Percentiles rank a stretch among this genome's conserved stretches.
Evolutionary conservation across 1,140 invertebrate species (phyloP).

Genomic region (Eueides isabella): DNA sequence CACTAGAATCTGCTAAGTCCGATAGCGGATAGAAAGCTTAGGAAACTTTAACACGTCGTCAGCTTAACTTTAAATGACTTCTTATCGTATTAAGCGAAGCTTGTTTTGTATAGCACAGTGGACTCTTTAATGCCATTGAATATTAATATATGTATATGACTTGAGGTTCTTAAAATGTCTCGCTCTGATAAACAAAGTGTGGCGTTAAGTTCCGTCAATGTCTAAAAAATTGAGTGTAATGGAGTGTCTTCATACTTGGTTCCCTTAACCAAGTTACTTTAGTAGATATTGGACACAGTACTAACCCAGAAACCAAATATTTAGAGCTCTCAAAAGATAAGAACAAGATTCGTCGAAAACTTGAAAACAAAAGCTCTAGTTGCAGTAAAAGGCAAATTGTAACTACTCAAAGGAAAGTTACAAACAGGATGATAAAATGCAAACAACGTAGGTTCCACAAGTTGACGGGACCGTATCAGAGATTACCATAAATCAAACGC

Average conservation of each 20-base stretch:
- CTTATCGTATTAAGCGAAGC: not conserved
- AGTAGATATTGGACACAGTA: too few relatives aligned
- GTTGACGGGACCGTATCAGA: not conserved
- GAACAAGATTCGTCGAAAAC: not conserved
- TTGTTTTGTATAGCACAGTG: not conserved
- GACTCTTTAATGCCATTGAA: not conserved
- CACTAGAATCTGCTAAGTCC: not conserved
- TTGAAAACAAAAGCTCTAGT: not conserved
- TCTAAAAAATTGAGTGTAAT: too few relatives aligned
- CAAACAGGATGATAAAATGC: slow-evolving; percentile 18
- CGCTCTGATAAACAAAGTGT: not conserved
- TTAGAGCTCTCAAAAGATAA: not conserved
- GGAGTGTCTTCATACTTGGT: too few relatives aligned
- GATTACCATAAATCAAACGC: slow-evolving; percentile 19
- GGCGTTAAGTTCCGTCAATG: too few relatives aligned
- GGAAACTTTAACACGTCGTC: not conserved
- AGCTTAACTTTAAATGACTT: slow-evolving; percentile 8
- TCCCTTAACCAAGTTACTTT: too few relatives aligned
- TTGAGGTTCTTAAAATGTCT: not conserved
- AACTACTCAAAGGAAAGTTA: slow-evolving; percentile 10
- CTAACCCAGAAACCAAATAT: not conserved
- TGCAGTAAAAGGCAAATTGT: not conserved
- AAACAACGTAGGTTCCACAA: slow-evolving; percentile 2
- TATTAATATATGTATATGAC: not conserved
- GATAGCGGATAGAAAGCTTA: not conserved